Percentiles rank a stretch among this genome's conserved stretches.
Conservation (phyloP, 2,113 vertebrate genomes). For the Axis porcinus region DNA sequence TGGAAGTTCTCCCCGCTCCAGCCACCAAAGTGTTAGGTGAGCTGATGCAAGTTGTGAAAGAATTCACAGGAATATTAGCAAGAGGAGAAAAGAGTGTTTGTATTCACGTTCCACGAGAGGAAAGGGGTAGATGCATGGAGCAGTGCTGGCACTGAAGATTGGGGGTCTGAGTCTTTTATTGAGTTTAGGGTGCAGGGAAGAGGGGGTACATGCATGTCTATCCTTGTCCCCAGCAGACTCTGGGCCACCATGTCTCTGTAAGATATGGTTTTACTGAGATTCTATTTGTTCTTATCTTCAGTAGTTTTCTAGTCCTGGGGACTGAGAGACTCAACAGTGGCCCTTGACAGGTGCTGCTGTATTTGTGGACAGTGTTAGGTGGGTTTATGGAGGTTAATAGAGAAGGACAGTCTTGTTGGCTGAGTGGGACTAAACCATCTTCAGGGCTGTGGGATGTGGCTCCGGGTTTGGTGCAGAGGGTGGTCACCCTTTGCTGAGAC, state of each 20-base stretch:
- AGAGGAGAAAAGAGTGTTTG: background rate
- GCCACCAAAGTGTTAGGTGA: background rate
- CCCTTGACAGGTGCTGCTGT: background rate
- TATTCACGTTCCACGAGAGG: background rate
- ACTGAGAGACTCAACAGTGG: background rate
- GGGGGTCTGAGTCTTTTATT: background rate
- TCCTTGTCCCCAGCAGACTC: background rate
- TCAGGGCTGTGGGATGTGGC: background rate
- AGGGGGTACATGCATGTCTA: background rate
- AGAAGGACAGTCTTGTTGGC: background rate
- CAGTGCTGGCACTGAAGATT: background rate
- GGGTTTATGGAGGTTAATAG: background rate
- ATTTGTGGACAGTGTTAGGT: background rate
- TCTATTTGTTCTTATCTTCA: background rate
- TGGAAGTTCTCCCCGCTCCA: background rate
- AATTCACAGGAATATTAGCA: background rate
- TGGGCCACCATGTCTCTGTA: fast-evolving
- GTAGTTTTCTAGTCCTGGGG: background rate
- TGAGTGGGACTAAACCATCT: background rate
- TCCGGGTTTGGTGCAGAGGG: background rate
- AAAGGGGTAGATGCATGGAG: background rate
- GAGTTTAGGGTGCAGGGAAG: background rate
- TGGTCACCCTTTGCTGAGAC: background rate
- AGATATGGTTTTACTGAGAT: background rate
- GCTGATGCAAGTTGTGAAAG: background rate